These are phyloP conservation scores for Oconnorella tubifera DNA, from an alignment of 2,888 invertebrate species.

Conservation along the genomic window DNA sequence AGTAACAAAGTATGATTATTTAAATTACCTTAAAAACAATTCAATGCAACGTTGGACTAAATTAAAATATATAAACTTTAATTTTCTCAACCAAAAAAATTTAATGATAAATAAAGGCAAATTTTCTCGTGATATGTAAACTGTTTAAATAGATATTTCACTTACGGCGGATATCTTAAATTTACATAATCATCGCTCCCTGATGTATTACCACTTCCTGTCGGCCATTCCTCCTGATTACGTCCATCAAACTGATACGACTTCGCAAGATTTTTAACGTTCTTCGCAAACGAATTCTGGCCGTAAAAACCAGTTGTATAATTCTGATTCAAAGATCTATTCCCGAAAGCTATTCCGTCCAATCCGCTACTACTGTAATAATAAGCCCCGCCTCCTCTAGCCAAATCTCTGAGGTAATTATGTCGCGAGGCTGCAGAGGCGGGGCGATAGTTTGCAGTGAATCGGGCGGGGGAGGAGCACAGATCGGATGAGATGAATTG, in stretches of 20 bases:
- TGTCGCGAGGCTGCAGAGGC: conserved; percentile 13
- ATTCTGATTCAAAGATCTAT: not conserved
- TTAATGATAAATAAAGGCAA: no score
- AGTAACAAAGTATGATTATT: not conserved
- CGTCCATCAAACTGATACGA: conserved; percentile 12
- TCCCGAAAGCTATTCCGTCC: not conserved
- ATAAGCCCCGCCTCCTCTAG: not conserved
- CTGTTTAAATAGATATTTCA: no score
- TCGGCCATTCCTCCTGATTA: not conserved
- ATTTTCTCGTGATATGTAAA: no score
- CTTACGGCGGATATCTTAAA: conserved; percentile 14
- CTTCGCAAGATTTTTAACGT: conserved; percentile 2
- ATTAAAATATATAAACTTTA: no score
- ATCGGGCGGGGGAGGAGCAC: conserved; percentile 13
- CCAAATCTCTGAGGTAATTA: not conserved
- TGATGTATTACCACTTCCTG: not conserved
- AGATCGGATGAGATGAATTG: not conserved
- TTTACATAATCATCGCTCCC: not conserved
- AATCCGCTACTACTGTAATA: not conserved
- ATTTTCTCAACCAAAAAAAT: no score
- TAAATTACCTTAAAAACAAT: no score
- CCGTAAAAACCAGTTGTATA: not conserved
- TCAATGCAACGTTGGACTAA: no score
- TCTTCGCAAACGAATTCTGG: not conserved
- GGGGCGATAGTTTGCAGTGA: conserved; percentile 5